Base-by-base conservation (phyloP, 2,113 vertebrate species). In the Alligator mississippiensis region DNA sequence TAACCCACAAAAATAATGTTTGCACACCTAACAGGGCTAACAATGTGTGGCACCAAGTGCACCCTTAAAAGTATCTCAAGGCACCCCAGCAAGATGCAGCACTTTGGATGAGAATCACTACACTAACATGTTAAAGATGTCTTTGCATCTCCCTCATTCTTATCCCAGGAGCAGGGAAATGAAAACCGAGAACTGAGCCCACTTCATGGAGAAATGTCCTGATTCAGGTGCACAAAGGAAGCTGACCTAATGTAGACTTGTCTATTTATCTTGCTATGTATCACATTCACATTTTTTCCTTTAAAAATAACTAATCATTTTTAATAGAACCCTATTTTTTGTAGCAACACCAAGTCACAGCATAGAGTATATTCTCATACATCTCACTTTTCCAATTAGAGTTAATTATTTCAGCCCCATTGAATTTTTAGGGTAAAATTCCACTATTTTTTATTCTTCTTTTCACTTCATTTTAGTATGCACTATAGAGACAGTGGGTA, bases 401-500 rank as follows among this genome's bases (percentile, higher is more conserved):
- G 80, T 58, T 90, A 80, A 90, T 84, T 66, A 86, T 84, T 68
- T 92, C 38, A 63, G 38, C 70, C 15, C 55, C 21, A 78, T 84
- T 93, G 63, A 21, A 83, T 47, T 64, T 27, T 93, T 21, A 19
- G 63, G 55, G 77, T 93, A 96, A 96, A 96, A 95, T 91, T 94
- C 47, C 47, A 85, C 63, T 83, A 84, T 10, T 85, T 93, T 95
- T 87, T 82, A 86, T 82, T 82, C 5, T 62, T 96, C 93, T 59
- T 94, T 85, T 60, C 5, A 79, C 89, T 96, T 91, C 77, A 82
- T 30, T 93, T 95, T 76, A 96, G 96, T 96, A 95, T 97, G 96
- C 96, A 96, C 94, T 97, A 94, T 97, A 97, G 91, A 96, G 88
- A 94, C 68, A 95, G 78, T 97, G 93, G 86, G 84, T 95, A 96